phyloP scores from a whole-genome alignment of 2,888 invertebrate genomes.

The Spilarctia lutea region DNA sequence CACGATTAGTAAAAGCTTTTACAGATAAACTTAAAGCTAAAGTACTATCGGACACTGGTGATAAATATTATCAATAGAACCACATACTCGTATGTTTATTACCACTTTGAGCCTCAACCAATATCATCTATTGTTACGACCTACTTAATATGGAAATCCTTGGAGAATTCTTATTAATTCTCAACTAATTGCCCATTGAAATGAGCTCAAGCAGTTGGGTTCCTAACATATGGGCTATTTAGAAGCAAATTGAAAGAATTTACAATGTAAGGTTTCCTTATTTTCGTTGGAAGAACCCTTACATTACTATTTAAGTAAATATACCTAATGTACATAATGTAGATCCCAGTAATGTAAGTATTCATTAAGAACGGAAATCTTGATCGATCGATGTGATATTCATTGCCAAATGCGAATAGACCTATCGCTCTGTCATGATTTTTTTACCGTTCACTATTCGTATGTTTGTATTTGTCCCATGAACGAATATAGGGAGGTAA shows the following conservation, averaged over 20 bases:
- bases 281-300: neutral
- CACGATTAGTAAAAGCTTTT: slow-evolving; percentile 6
- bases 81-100: neutral
- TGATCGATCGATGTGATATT: neutral
- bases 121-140: neutral
- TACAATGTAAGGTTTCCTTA: neutral
- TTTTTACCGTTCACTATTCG: neutral
- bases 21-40: slow-evolving; percentile 1
- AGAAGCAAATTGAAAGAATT: neutral
- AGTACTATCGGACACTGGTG: neutral
- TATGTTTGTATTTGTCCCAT: neutral
- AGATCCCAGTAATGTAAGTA: neutral
- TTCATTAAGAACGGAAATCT: neutral
- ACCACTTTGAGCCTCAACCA: too few species aligned
- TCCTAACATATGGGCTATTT: too few species aligned
- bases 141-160: neutral
- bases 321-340: neutral
- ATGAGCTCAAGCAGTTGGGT: too few species aligned
- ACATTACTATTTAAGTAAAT: neutral
- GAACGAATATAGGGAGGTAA: neutral
- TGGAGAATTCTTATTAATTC: neutral
- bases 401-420: neutral
- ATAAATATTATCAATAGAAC: neutral
- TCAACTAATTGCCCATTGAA: too few species aligned
- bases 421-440: neutral